Evolutionary conservation across 1,140 invertebrate species (phyloP), one percentile per base, ranked within the genome.

Genomic region (Euschistus heros): DNA sequence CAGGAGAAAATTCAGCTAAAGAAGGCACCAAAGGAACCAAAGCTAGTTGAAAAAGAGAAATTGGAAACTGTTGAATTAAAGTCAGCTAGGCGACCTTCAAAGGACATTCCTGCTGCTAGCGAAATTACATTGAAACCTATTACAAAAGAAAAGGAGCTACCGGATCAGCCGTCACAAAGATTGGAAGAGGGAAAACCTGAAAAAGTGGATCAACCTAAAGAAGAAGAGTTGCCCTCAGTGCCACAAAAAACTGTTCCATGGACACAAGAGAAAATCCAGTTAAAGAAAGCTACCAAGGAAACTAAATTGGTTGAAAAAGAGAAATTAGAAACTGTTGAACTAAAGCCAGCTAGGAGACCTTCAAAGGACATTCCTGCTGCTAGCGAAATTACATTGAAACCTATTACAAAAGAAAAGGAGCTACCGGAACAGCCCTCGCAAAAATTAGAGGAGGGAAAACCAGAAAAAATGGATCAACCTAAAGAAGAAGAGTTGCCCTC

Each of bases 31-130:
- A 69, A 69, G 4, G 54, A 57, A 57, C 72, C 71, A 33, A 74
- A 71, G 24, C 42, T 44, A 14, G 15, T 62, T 42, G 47, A 67
- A 65, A 71, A 70, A 50, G 70, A 72, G 57, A 66, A 69, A 70
- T 63, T 71, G 18, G 77, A 81, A 71, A 70, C 73, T 68, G 73
- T 80, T 42, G 67, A 73, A 30, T 68, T 80, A 26, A 81, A 80
- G 69, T 73, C 75, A 27, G 18, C 18, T 26, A 33, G 59, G 30
- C 17, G 26, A 13, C 4, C 17, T 33, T n/a, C 33, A 15, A 18
- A n/a, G 7, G 27, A 33, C 13, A 33, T 42, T 6, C 54, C 54
- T 57, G 54, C 5, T 22, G 7, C 13, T 3, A 15, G 6, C 2
- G 54, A 57, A 3, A 6, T 57, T 24, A 20, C 18, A 8, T 15